phyloP scores from a whole-genome alignment of 1,140 invertebrate species.

The Nomia melanderi region DNA sequence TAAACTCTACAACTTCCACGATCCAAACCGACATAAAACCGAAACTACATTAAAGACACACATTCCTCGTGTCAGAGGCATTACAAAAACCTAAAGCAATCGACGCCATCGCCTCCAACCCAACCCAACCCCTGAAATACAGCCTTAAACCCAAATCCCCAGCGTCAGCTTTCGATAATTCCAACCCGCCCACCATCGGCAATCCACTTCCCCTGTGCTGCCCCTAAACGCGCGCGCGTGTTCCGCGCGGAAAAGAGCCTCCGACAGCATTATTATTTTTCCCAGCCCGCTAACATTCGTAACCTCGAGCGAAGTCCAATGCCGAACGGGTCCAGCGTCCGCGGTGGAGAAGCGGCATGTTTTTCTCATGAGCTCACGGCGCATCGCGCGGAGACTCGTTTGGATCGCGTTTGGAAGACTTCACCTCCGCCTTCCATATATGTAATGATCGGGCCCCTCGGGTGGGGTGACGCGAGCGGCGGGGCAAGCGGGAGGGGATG shows the following conservation, averaged over 20 bases:
- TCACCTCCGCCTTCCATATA: conserved; percentile 70
- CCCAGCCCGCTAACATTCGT: neutral
- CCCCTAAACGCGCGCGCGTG: neutral
- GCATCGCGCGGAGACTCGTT: conserved; percentile 56
- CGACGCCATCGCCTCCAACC: too few species aligned
- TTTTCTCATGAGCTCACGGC: conserved; percentile 64
- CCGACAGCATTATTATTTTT: conserved; percentile 24
- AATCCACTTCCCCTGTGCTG: too few species aligned
- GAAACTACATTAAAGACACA: too few species aligned
- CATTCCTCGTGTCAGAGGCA: too few species aligned
- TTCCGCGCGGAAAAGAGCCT: conserved; percentile 8
- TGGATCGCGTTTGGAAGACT: conserved; percentile 62
- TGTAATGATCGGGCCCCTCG: conserved; percentile 69
- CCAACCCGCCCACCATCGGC: neutral
- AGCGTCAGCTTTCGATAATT: neutral
- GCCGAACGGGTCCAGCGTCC: too few species aligned
- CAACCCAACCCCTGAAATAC: neutral
- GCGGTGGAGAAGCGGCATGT: conserved; percentile 31
- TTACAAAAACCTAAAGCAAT: too few species aligned
- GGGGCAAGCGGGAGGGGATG: conserved; percentile 10
- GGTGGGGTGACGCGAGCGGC: conserved; percentile 5
- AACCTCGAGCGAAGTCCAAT: too few species aligned
- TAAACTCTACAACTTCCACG: too few species aligned
- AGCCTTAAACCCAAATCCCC: neutral
- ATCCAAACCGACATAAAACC: too few species aligned